Conservation (phyloP, 2,888 invertebrate genomes). For the Hermaeophaga mercurialis region DNA sequence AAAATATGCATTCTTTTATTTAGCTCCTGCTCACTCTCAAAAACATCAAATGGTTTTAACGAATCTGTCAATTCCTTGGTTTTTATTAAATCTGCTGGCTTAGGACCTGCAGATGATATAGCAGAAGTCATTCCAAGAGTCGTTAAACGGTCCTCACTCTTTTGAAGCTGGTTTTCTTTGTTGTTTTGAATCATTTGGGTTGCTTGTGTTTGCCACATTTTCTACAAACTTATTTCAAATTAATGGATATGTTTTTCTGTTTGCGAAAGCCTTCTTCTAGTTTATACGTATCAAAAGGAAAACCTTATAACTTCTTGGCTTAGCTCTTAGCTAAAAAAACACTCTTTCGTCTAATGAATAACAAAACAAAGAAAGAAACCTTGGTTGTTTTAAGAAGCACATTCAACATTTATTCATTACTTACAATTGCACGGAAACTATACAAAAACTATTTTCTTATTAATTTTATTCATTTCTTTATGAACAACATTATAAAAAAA, state of each 20-base stretch:
- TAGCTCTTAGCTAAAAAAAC: conserved; percentile 8
- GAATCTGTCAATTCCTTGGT: conserved; percentile 79
- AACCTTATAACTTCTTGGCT: conserved; percentile 8
- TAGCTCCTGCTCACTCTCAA: conserved; percentile 88
- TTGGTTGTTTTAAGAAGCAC: conserved; percentile 9
- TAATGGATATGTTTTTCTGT: not conserved
- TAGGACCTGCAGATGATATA: conserved; percentile 86
- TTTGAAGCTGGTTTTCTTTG: conserved; percentile 45
- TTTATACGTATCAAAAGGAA: not conserved
- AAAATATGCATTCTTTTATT: conserved; percentile 87
- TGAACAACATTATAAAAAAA: conserved; percentile 27
- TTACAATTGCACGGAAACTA: conserved; percentile 10
- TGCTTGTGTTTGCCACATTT: conserved; percentile 36
- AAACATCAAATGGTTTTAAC: conserved; percentile 83
- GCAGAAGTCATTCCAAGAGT: conserved; percentile 93
- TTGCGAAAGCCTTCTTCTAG: not conserved
- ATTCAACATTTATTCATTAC: conserved; percentile 10
- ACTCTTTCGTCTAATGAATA: conserved; percentile 16
- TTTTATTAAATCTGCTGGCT: conserved; percentile 75
- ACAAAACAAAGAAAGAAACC: conserved; percentile 27
- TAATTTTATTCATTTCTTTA: conserved; percentile 19
- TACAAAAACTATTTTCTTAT: conserved; percentile 8
- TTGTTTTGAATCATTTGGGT: conserved; percentile 43
- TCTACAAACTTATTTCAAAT: conserved; percentile 11
- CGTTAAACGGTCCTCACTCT: conserved; percentile 65